Evolutionary conservation across 2,888 invertebrate species (phyloP), one percentile per base, ranked within the genome.

Genomic region (Atethmia centrago): DNA sequence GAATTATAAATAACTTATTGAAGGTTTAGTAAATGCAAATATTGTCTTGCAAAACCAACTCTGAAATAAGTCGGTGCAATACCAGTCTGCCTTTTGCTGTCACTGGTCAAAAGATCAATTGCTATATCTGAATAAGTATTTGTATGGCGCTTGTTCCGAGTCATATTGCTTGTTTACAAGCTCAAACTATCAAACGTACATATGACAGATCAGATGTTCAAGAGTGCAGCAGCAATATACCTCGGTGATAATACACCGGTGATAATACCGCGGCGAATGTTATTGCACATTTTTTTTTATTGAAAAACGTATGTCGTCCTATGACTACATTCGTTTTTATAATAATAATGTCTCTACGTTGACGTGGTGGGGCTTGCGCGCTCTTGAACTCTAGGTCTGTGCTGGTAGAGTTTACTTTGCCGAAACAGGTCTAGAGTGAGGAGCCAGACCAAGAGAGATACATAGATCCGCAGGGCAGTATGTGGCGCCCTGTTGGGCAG

Each of bases 21-120:
- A 79, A 58, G 49, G 55, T 56, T 69, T 62, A 31, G n/a, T 25
- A n/a, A 31, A 49, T 66, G 1, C 5, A 68, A 56, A 45, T 53
- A 45, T 47, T 78, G 3, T 28, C 8, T 12, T 25, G 14, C 42
- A 45, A 71, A 51, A 12, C 2, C 19, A 28, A 63, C 2, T 31
- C 31, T 71, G 16, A 58, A 42, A 49, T 49, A 42, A 77, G 21
- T 3, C 3, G 4, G 9, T 21, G 42, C 19, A 42, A 28, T 45
- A 19, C 16, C 14, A 47, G 10, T 63, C n/a, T 25, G 8, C 3
- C 14, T 63, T 79, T 59, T 51, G 47, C 21, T 31, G 36, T 40
- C 28, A 31, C 1, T 21, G 58, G 63, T 58, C 28, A 10, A 31
- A 14, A 0, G 53, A 53, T 72, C 21, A 58, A 59, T 42, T 64